phyloP scores from a whole-genome alignment of 2,888 invertebrate species.

The Maniola hyperantus region DNA sequence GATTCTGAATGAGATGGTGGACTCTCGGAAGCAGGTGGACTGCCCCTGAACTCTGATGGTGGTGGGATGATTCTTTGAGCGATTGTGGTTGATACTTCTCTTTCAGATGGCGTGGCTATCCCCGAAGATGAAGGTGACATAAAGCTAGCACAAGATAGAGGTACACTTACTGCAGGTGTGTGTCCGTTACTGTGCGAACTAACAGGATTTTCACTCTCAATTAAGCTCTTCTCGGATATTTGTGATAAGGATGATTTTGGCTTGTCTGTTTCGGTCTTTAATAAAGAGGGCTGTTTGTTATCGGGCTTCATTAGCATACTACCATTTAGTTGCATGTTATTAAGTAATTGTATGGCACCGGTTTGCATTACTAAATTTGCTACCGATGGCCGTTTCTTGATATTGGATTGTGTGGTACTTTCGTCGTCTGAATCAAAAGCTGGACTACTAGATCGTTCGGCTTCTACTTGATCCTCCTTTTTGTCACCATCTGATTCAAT shows the following conservation, averaged over 20 bases:
- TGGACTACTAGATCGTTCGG: conserved; percentile 94
- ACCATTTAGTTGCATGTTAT: conserved; percentile 81
- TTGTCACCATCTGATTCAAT: conserved; percentile 75
- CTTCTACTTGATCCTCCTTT: conserved; percentile 80
- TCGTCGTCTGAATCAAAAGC: conserved; percentile 98
- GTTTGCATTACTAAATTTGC: conserved; percentile 87
- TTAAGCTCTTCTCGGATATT: conserved; percentile 85
- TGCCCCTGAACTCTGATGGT: conserved; percentile 87
- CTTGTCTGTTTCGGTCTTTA: conserved; percentile 68
- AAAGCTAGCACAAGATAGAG: conserved; percentile 60
- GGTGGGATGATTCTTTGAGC: conserved; percentile 89
- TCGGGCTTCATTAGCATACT: conserved; percentile 76
- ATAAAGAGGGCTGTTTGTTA: conserved; percentile 58
- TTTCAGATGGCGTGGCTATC: conserved; percentile 71
- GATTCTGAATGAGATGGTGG: conserved; percentile 82
- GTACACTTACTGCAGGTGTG: conserved; percentile 59
- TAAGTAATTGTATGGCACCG: conserved; percentile 79
- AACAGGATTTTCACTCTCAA: conserved; percentile 83
- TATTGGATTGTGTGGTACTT: conserved; percentile 84
- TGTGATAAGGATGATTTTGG: conserved; percentile 80
- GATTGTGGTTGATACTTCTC: conserved; percentile 76
- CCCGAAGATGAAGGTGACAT: conserved; percentile 72
- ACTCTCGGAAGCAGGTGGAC: conserved; percentile 85
- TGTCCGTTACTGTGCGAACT: conserved; percentile 58
- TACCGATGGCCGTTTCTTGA: conserved; percentile 85